A percentile compares a stretch with the other conserved stretches of the same genome.
phyloP scores from a whole-genome alignment of 2,888 invertebrate species.

The Drosophila pseudotalamancana region DNA sequence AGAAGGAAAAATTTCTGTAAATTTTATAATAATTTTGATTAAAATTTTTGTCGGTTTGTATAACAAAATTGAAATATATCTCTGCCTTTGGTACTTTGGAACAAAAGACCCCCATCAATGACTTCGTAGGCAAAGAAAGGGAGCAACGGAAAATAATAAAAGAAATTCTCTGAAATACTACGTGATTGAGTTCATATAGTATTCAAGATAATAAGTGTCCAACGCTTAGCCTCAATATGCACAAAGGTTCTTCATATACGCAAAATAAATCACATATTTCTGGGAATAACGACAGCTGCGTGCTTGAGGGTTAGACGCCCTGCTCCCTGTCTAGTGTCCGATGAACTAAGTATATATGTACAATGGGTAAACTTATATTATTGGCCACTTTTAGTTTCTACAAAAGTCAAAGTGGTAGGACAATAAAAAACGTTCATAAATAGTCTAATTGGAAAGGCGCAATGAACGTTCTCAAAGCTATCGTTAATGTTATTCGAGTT shows the following conservation, averaged over 20 bases:
- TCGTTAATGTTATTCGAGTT: constrained; percentile 12
- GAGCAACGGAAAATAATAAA: constrained; percentile 26
- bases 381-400: constrained; percentile 14
- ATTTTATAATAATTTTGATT: too few species aligned
- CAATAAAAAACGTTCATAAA: constrained; percentile 26
- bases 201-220: constrained; percentile 5
- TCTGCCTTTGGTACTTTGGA: too few species aligned
- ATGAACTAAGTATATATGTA: constrained; percentile 23
- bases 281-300: constrained; percentile 17
- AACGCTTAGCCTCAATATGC: constrained; percentile 3
- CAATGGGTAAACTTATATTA: neutral
- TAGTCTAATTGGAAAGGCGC: constrained; percentile 24
- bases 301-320: constrained; percentile 4
- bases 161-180: constrained; percentile 35
- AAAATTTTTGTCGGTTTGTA: too few species aligned
- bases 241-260: constrained; percentile 24
- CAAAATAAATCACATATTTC: constrained; percentile 39
- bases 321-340: neutral
- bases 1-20: too few species aligned
- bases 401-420: constrained; percentile 1
- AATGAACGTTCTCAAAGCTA: constrained; percentile 41
- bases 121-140: neutral
- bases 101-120: neutral
- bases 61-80: too few species aligned
- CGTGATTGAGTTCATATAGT: constrained; percentile 53